A percentile compares a stretch with the other conserved stretches of the same genome.
Conservation (phyloP, 2,797 vertebrate species). For the Fistularia tabacaria region DNA sequence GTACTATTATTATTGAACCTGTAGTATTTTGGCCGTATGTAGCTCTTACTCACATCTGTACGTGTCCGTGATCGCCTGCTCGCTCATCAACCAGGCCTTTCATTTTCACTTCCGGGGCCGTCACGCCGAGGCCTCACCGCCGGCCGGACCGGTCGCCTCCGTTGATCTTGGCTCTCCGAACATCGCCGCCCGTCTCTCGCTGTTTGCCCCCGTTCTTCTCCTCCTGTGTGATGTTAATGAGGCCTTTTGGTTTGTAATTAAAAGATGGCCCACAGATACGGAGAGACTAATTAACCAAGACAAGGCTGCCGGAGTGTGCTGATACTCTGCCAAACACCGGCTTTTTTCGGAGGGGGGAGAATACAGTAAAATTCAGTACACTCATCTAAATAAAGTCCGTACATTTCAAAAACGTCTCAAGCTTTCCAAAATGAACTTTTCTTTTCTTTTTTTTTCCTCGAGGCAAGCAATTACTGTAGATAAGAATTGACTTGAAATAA, state of each 20-base stretch:
- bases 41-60: too few species aligned
- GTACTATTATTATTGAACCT: too few species aligned
- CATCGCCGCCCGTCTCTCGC: slow-evolving; percentile 41
- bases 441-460: too few species aligned
- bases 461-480: slow-evolving; percentile 30
- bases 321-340: slow-evolving; percentile 56
- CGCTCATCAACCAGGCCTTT: neutral
- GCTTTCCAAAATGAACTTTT: too few species aligned
- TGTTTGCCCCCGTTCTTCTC: slow-evolving; percentile 48
- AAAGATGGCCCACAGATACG: slow-evolving; percentile 72
- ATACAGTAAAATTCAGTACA: slow-evolving; percentile 5
- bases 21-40: too few species aligned
- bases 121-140: neutral
- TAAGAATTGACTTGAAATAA: slow-evolving; percentile 41
- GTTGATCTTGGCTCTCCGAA: slow-evolving; percentile 47
- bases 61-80: too few species aligned
- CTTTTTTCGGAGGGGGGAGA: too few species aligned
- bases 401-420: too few species aligned
- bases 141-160: slow-evolving; percentile 29
- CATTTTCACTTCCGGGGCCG: slow-evolving; percentile 7
- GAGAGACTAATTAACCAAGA: slow-evolving; percentile 72
- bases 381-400: too few species aligned
- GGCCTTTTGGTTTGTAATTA: slow-evolving; percentile 74
- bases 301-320: slow-evolving; percentile 56
- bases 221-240: slow-evolving; percentile 72